Evolutionary conservation across 1,140 invertebrate genomes (phyloP).

Genomic region (Oreohelix idahoensis): DNA sequence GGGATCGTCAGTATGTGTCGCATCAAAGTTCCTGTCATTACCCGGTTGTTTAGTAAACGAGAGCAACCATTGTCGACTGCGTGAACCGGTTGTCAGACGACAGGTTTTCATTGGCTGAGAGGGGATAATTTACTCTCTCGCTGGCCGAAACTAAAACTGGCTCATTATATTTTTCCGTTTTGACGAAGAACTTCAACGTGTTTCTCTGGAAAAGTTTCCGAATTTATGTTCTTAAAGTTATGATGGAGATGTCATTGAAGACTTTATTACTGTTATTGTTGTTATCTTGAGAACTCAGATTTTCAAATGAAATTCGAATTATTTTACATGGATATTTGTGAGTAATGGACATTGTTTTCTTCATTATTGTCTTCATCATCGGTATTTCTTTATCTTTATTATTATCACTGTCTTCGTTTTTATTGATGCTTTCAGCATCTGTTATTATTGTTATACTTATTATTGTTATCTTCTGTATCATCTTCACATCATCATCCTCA

Average conservation of each 20-base stretch:
- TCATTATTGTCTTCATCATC: too few species aligned
- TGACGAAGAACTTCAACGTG: not conserved
- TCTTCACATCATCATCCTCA: too few species aligned
- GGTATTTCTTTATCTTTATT: too few species aligned
- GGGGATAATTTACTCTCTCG: not conserved
- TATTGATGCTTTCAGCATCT: too few species aligned
- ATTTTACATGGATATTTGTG: not conserved
- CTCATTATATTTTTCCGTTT: not conserved
- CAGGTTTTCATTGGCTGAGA: not conserved
- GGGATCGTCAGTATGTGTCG: not conserved
- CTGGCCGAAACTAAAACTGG: not conserved
- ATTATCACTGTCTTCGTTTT: too few species aligned
- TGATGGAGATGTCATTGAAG: not conserved
- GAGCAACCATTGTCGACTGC: not conserved
- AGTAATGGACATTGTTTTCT: not conserved
- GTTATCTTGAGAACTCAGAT: not conserved
- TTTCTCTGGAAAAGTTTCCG: not conserved
- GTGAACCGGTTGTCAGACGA: not conserved
- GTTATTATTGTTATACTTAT: too few species aligned
- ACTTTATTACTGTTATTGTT: not conserved
- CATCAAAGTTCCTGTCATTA: not conserved
- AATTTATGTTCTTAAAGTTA: not conserved
- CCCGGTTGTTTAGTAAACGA: not conserved
- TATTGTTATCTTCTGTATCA: too few species aligned
- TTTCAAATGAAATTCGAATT: not conserved